Evolutionary conservation across 2,113 vertebrate species (phyloP), one percentile per base, ranked within the genome.

Genomic region (Mormoops blainvillei): DNA sequence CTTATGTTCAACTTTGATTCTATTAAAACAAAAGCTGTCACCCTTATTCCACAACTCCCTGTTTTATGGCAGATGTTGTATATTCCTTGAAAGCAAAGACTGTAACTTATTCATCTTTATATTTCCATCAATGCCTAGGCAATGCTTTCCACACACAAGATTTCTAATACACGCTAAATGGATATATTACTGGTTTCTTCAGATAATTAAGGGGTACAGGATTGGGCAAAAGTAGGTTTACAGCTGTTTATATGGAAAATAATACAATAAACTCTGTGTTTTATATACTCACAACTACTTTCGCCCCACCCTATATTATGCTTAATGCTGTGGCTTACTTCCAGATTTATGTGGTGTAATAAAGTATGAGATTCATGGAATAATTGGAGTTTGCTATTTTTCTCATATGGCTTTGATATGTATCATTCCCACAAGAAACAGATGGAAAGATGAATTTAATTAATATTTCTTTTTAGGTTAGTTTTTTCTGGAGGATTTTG

Each of bases 331-430:
- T 65, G 83, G n/a, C 19, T 82, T 70, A 74, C 18, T 45, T 89
- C 2, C 16, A 81, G 87, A 81, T 65, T 89, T 88, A 26, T 76
- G 45, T n/a, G 91, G 16, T 87, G 67, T 95, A 65, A 86, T 78
- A 71, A 93, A 82, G 43, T 28, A 94, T 73, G 12, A 84, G 24
- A 71, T 65, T 76, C 26, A 20, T 92, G 82, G 48, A 61, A 50
- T 77, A 85, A 80, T 71, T 97, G n/a, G 61, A 96, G 33, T 65
- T 89, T 93, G 45, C 54, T 91, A 45, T 65, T 61, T 94, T 97
- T 95, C 61, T 80, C 33, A 38, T 91, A 58, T 68, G 36, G 6
- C 71, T 95, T 93, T 96, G 82, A 67, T 93, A 14, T 94, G n/a
- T 38, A 33, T 78, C 83, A 85, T 76, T 93, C 52, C 28, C 28